Conservation (phyloP, 1,140 invertebrate species). For the Caenorhabditis tropicalis region DNA sequence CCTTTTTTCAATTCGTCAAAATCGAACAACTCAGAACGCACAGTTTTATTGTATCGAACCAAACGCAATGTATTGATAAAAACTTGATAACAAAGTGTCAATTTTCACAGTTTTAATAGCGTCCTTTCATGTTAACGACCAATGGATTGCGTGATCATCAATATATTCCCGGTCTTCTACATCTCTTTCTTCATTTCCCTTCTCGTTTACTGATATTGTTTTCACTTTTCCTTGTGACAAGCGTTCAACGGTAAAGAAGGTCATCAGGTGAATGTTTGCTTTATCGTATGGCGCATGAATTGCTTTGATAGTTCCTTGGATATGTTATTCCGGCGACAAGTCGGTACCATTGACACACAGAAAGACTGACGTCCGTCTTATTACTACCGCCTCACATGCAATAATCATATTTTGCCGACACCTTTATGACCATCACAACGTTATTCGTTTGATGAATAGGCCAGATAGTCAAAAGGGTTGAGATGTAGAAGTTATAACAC, state of each 20-base stretch:
- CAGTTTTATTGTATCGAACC: background rate
- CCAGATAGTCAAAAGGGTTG: slow-evolving; percentile 5
- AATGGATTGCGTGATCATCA: background rate
- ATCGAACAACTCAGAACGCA: background rate
- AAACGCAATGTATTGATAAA: slow-evolving; percentile 12
- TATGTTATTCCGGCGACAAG: background rate
- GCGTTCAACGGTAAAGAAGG: slow-evolving; percentile 19
- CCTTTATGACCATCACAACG: slow-evolving; percentile 34
- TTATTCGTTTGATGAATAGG: slow-evolving; percentile 15
- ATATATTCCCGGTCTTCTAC: slow-evolving; percentile 5
- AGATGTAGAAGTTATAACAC: background rate
- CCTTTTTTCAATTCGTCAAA: background rate
- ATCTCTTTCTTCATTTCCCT: background rate
- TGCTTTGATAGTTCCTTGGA: slow-evolving; percentile 18
- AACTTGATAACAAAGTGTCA: slow-evolving; percentile 44
- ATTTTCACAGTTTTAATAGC: slow-evolving; percentile 39
- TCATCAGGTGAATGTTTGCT: slow-evolving; percentile 9
- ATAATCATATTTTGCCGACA: slow-evolving; percentile 44
- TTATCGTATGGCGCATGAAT: slow-evolving; percentile 31
- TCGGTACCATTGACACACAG: slow-evolving; percentile 41
- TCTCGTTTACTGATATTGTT: background rate
- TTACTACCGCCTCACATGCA: slow-evolving; percentile 38
- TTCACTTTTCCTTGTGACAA: slow-evolving; percentile 29
- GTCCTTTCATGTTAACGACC: slow-evolving; percentile 39
- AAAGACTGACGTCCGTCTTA: slow-evolving; percentile 22